These are phyloP conservation scores for Theocolax elegans DNA, from an alignment of 1,140 invertebrate species.

Conservation along the genomic window DNA sequence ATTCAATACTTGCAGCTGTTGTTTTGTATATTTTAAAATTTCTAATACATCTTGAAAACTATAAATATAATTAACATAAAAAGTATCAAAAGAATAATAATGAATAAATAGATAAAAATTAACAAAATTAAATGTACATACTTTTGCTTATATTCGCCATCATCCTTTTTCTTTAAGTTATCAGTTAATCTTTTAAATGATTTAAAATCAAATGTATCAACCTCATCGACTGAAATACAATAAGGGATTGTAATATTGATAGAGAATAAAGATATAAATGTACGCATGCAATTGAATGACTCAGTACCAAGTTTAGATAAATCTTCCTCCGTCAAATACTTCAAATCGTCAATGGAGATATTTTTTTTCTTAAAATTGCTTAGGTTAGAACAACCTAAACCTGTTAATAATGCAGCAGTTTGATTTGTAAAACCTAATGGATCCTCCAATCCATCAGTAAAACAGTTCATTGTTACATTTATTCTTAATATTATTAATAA, in stretches of 20 bases:
- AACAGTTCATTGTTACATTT: too few species aligned
- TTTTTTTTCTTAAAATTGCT: slow-evolving; percentile 21
- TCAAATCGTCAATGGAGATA: slow-evolving; percentile 33
- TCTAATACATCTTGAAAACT: not conserved
- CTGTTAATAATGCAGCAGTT: slow-evolving; percentile 10
- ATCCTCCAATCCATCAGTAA: not conserved
- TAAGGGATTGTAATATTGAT: not conserved
- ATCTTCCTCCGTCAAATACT: slow-evolving; percentile 23
- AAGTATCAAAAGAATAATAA: too few species aligned
- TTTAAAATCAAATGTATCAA: slow-evolving; percentile 6
- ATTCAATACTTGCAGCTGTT: slow-evolving; percentile 13
- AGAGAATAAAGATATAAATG: too few species aligned
- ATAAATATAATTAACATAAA: not conserved
- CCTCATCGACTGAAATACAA: not conserved
- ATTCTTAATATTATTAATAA: too few species aligned
- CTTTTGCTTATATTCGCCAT: not conserved
- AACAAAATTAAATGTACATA: not conserved
- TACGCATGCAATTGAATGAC: too few species aligned
- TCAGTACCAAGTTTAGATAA: slow-evolving; percentile 12
- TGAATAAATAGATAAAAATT: not conserved
- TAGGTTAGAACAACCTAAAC: slow-evolving; percentile 28
- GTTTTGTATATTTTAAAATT: slow-evolving; percentile 4
- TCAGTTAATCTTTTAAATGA: slow-evolving; percentile 2
- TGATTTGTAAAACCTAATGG: slow-evolving; percentile 32
- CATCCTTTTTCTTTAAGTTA: not conserved